Conservation (phyloP, 2,888 invertebrate species). For the Drosophila neonasuta region DNA sequence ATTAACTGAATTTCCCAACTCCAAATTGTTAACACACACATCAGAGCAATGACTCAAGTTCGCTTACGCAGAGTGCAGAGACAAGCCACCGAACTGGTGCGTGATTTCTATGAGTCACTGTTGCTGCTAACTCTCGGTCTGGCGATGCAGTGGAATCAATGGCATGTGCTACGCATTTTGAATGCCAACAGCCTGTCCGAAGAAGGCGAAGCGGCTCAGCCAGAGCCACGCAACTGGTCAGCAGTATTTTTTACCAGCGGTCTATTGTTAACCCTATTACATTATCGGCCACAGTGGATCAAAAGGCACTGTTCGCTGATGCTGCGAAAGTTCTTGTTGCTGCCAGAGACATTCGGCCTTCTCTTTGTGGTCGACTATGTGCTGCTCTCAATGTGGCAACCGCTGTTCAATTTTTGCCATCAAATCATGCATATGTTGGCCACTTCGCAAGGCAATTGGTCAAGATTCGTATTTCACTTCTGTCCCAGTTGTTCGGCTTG, state of each 20-base stretch:
- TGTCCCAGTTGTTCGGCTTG: slow-evolving; percentile 33
- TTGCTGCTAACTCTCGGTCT: slow-evolving; percentile 32
- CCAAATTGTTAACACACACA: slow-evolving; percentile 19
- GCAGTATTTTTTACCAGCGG: slow-evolving; percentile 35
- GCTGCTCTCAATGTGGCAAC: slow-evolving; percentile 47
- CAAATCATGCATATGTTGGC: slow-evolving; percentile 23
- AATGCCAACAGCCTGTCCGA: slow-evolving; percentile 10
- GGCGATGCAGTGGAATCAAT: slow-evolving; percentile 51
- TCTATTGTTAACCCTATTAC: slow-evolving; percentile 33
- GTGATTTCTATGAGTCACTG: slow-evolving; percentile 49
- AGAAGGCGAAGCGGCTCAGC: slow-evolving; percentile 16
- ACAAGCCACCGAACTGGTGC: slow-evolving; percentile 27
- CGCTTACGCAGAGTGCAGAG: slow-evolving; percentile 13
- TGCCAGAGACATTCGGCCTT: slow-evolving; percentile 33
- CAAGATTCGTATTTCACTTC: slow-evolving; percentile 19
- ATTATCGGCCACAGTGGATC: slow-evolving; percentile 34
- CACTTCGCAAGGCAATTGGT: slow-evolving; percentile 24
- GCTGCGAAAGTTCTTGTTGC: slow-evolving; percentile 29
- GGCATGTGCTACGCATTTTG: slow-evolving; percentile 32
- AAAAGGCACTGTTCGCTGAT: neutral
- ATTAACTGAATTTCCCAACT: neutral
- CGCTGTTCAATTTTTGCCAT: slow-evolving; percentile 32
- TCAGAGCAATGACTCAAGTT: slow-evolving; percentile 10
- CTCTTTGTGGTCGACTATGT: slow-evolving; percentile 46
- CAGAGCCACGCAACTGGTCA: slow-evolving; percentile 27